phyloP scores from a whole-genome alignment of 2,797 vertebrate species.

The Mus spretus region DNA sequence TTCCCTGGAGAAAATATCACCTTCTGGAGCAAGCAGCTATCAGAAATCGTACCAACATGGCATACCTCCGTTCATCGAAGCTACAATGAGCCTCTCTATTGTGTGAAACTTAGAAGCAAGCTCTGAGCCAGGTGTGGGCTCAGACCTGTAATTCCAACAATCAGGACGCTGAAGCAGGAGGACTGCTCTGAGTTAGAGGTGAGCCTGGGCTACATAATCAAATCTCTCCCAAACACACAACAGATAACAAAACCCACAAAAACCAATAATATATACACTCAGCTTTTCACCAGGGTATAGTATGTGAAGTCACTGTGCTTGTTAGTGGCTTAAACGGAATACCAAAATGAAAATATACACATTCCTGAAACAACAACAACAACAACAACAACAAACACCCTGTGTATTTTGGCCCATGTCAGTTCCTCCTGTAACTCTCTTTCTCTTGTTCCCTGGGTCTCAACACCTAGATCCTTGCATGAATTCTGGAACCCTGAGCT shows the following conservation, averaged over 20 bases:
- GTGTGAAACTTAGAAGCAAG: constrained; percentile 28
- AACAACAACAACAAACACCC: too few species aligned
- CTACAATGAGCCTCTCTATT: not conserved
- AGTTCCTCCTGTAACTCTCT: not conserved
- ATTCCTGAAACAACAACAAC: not conserved
- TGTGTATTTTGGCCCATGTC: not conserved
- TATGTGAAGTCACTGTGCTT: not conserved
- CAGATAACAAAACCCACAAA: not conserved
- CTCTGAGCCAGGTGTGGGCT: not conserved
- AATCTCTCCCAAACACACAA: not conserved
- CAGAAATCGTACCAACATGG: constrained; percentile 15
- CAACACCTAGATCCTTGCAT: not conserved
- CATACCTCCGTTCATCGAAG: not conserved
- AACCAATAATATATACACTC: not conserved
- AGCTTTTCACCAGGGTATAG: not conserved
- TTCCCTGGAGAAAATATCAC: constrained; percentile 12
- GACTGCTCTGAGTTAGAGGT: not conserved
- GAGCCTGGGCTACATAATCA: not conserved
- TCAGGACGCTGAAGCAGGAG: not conserved
- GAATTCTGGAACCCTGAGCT: not conserved
- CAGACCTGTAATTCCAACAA: not conserved
- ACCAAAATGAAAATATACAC: constrained; percentile 2
- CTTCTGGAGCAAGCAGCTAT: not conserved
- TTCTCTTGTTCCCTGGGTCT: not conserved
- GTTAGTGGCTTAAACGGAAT: not conserved